These are phyloP conservation scores for Pachliopta kotzebuea DNA, from an alignment of 2,888 invertebrate species.

Conservation along the genomic window DNA sequence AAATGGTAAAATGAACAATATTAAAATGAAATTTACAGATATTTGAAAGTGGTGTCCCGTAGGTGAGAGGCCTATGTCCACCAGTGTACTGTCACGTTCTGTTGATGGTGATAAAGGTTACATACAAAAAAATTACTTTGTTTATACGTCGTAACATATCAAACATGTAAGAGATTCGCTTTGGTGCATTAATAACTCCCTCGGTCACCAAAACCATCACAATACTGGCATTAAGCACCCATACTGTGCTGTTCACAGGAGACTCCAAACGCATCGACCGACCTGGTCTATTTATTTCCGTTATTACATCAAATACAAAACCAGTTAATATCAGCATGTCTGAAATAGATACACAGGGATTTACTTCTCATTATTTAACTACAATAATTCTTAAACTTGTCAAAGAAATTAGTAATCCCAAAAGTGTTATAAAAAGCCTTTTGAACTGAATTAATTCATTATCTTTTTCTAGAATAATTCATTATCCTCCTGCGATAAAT, in stretches of 20 bases:
- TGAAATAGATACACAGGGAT: not conserved
- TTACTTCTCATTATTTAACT: not conserved
- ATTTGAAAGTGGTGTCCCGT: too few species aligned
- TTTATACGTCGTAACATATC: not conserved
- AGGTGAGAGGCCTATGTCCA: too few species aligned
- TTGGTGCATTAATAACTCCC: conserved; percentile 3
- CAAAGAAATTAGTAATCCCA: not conserved
- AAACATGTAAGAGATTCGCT: not conserved
- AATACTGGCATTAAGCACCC: not conserved
- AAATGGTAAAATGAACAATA: too few species aligned
- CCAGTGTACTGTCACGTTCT: too few species aligned
- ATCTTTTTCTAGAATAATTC: not conserved
- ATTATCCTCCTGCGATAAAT: not conserved
- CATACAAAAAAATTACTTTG: conserved; percentile 1
- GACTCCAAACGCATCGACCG: conserved; percentile 2
- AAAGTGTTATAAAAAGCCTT: not conserved
- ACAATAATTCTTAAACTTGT: not conserved
- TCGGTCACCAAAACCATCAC: conserved; percentile 5
- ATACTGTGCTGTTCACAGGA: conserved; percentile 2
- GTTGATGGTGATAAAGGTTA: too few species aligned
- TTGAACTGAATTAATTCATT: not conserved
- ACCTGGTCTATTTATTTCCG: not conserved
- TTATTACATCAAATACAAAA: not conserved
- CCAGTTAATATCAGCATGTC: conserved; percentile 1
- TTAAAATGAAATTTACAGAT: too few species aligned